phyloP scores from a whole-genome alignment of 1,140 invertebrate species.

The Temnothorax curvispinosus region DNA sequence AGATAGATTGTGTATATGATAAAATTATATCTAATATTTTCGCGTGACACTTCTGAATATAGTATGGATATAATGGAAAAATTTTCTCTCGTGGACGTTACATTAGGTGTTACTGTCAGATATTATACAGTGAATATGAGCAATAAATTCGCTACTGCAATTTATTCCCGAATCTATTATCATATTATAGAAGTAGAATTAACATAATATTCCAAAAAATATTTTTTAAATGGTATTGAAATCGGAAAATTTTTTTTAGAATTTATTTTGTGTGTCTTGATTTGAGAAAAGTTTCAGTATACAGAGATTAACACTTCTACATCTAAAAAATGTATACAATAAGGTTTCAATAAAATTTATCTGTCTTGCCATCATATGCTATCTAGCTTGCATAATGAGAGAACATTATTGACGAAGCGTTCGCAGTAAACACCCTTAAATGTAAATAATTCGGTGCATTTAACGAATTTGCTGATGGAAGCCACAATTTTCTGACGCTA shows the following conservation, averaged over 20 bases:
- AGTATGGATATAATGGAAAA: neutral
- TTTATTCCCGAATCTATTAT: neutral
- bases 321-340: neutral
- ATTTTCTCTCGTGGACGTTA: neutral
- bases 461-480: constrained; percentile 59
- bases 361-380: neutral
- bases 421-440: constrained; percentile 66
- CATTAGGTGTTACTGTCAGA: neutral
- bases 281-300: neutral
- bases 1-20: neutral
- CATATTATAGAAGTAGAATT: neutral
- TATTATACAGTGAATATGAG: neutral
- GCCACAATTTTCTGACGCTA: constrained; percentile 71
- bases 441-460: constrained; percentile 70
- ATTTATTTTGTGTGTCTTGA: neutral
- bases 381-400: neutral
- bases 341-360: constrained; percentile 12
- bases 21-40: constrained; percentile 3
- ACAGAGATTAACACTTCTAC: neutral
- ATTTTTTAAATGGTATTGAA: neutral
- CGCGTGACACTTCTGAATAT: neutral
- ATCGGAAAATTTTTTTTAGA: neutral
- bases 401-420: constrained; percentile 6
- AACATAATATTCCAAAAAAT: neutral
- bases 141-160: neutral